Evolutionary conservation across 2,797 vertebrate genomes (phyloP), one percentile per base, ranked within the genome.

Genomic region (Euphonia xanthogaster): DNA sequence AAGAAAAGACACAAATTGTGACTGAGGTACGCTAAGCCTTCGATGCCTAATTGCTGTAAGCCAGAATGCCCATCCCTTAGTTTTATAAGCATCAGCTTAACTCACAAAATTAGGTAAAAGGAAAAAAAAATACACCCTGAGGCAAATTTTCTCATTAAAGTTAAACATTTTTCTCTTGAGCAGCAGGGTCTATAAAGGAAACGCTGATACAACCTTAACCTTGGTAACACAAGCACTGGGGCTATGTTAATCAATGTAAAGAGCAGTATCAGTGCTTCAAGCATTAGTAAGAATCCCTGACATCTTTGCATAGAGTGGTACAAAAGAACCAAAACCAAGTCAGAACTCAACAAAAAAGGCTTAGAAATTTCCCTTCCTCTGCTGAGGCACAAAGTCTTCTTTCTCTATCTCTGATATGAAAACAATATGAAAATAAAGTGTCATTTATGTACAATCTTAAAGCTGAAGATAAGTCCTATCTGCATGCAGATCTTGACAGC

Each of bases 71-170:
- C 88, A 84, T 55, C 31, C 85, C 71, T 96, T 96, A 94, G 58
- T 96, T 96, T 96, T 96, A 89, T 92, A 67, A 96, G 79, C 91
- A 91, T 75, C 71, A 88, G 30, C 37, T 90, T 96, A 71, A 90
- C 75, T 86, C 48, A 85, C 28, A 95, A 84, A 81, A 71, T 47
- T 72, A 94, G 50, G 72, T 83, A 90, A 92, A 62, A 13, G 12
- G 9, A 6, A 44, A 88, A 95, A 88, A 72, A 30, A 20, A 5
- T 73, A 78, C 44, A 94, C 55, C 71, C 78, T 63, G 35, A 67
- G 96, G 93, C 58, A 90, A 86, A 93, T 89, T 94, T 97, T 97
- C 66, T 94, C 70, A 94, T 93, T 95, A 87, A 96, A 94, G 89
- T 97, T 93, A 96, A 97, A 95, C 55, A 87, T 73, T 94, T 88